Base-by-base conservation (phyloP, 2,888 invertebrate species). In the Uropetala carovei region DNA sequence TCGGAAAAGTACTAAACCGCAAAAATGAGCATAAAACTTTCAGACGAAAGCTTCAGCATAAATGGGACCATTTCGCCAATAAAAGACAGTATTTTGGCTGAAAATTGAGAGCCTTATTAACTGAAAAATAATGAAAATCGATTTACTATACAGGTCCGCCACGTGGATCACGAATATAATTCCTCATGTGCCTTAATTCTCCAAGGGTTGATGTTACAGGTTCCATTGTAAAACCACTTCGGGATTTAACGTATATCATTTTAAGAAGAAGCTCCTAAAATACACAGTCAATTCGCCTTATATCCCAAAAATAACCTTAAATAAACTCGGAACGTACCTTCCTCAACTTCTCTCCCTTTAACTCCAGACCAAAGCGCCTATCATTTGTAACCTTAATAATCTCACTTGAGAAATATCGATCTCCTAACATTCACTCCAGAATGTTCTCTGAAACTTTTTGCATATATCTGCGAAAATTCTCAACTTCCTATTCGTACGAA, bases 281-380 rank as follows among this genome's bases (percentile, higher is more conserved):
- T 22, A 27, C 75, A 75, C 22, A 75, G 75, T 27, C 75, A 75
- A 75, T 75, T 75, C 75, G 27, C 68, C 14, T 64, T 64, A 64
- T 64, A n/a, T 64, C 68, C 75, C 75, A 3, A 10, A 75, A 75
- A 75, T 75, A 75, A 75, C 75, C 75, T 75, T 75, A 75, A 75
- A 75, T 75, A 75, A 75, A 75, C 75, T 75, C 75, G 18, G 3
- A 22, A 27, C n/a, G 75, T 75, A n/a, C 27, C 75, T 75, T 75
- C 22, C 75, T n/a, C 75, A 8, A 8, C 75, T 75, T 27, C 75
- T 11, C 16, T 75, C 27, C 10, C 22, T n/a, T 22, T n/a, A 68
- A 68, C 75, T 27, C 27, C 2, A 2, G 27, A 27, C 27, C 27
- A 27, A 75, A 11, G 68, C 68, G 22, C 68, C n/a, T 9, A 22